These are phyloP conservation scores for Lithophane semibrunnea DNA, from an alignment of 2,888 invertebrate species.

Conservation along the genomic window DNA sequence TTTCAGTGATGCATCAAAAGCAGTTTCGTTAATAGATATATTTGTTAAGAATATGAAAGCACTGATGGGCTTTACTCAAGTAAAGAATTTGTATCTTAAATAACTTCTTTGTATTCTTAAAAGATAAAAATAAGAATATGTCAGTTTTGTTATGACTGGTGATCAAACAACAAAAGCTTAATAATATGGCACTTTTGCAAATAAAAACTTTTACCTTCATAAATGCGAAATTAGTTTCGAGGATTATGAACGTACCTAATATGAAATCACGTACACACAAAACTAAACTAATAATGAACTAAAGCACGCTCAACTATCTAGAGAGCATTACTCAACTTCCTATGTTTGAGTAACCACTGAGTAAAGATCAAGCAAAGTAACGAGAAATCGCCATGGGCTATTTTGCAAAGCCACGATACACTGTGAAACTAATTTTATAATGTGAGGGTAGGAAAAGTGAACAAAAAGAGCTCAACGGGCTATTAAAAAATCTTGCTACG, in stretches of 20 bases:
- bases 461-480: slow-evolving; percentile 1
- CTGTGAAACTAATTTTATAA: slow-evolving; percentile 59
- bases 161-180: not conserved
- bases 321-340: slow-evolving; percentile 58
- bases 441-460: slow-evolving; percentile 26
- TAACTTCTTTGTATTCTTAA: not conserved
- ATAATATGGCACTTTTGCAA: not conserved
- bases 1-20: slow-evolving; percentile 1
- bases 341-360: slow-evolving; percentile 59
- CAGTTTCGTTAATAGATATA: not conserved
- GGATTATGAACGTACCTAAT: slow-evolving; percentile 21
- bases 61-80: not conserved
- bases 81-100: not conserved
- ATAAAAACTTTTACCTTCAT: slow-evolving; percentile 22
- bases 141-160: not conserved
- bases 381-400: slow-evolving; percentile 59
- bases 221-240: slow-evolving; percentile 49
- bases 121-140: not conserved
- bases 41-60: slow-evolving; percentile 11
- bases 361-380: slow-evolving; percentile 60
- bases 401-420: slow-evolving; percentile 41
- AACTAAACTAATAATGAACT: slow-evolving; percentile 64
- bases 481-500: slow-evolving; percentile 13
- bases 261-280: slow-evolving; percentile 35
- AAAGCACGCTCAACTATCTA: slow-evolving; percentile 45